These are phyloP conservation scores for Chironomus tentans DNA, from an alignment of 2,888 invertebrate genomes.

Conservation along the genomic window DNA sequence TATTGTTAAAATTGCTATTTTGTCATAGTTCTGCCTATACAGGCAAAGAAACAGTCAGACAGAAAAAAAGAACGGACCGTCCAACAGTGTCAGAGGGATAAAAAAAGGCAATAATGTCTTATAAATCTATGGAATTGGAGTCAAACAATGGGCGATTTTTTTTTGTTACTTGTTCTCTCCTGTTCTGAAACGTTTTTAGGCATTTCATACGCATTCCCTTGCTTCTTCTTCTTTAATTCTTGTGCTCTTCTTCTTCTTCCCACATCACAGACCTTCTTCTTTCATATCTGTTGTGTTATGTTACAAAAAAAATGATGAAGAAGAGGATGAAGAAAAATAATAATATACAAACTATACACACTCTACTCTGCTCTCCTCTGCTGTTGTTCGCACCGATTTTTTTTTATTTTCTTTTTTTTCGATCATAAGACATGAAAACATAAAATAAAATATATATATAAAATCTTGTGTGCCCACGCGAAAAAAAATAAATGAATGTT, in stretches of 20 bases:
- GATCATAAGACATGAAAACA: slow-evolving; percentile 16
- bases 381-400: neutral
- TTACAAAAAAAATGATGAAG: neutral
- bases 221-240: neutral
- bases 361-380: neutral
- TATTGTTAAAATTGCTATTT: too few relatives aligned
- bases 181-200: too few relatives aligned
- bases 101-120: too few relatives aligned
- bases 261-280: neutral
- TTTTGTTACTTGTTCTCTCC: too few relatives aligned
- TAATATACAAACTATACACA: neutral
- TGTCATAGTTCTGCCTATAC: too few relatives aligned
- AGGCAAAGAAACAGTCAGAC: too few relatives aligned
- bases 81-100: too few relatives aligned
- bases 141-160: too few relatives aligned
- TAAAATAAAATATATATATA: neutral
- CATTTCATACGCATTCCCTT: neutral
- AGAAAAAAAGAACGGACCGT: too few relatives aligned
- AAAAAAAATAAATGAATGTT: neutral
- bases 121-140: too few relatives aligned
- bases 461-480: slow-evolving; percentile 20
- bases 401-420: neutral
- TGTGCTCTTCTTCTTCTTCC: neutral
- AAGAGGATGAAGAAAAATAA: neutral
- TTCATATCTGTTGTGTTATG: neutral